Evolutionary conservation across 2,888 invertebrate species (phyloP).

Genomic region (Temnothorax ravouxi): DNA sequence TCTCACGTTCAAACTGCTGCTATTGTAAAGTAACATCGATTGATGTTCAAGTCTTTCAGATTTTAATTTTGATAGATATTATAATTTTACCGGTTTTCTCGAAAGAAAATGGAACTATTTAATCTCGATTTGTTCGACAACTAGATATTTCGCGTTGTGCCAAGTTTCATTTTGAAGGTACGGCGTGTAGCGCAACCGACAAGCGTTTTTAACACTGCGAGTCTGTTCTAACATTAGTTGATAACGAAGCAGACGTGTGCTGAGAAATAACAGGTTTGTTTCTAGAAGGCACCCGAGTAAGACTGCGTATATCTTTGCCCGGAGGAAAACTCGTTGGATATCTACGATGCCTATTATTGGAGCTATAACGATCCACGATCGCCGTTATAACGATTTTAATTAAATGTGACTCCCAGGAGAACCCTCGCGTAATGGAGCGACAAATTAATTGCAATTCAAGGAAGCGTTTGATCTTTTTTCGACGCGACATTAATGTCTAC

Average conservation of each 20-base stretch:
- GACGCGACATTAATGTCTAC: neutral
- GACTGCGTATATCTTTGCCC: constrained; percentile 51
- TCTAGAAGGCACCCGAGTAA: constrained; percentile 64
- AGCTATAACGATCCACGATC: constrained; percentile 65
- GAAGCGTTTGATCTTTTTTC: constrained; percentile 45
- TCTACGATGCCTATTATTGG: constrained; percentile 56
- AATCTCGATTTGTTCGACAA: constrained; percentile 29
- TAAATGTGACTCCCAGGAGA: constrained; percentile 48
- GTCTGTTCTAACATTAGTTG: constrained; percentile 47
- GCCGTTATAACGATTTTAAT: constrained; percentile 66
- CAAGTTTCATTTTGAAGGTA: constrained; percentile 23
- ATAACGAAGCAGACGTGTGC: constrained; percentile 56
- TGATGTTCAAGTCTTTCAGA: neutral
- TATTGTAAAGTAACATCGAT: neutral
- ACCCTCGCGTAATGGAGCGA: constrained; percentile 49
- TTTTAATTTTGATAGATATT: constrained; percentile 3
- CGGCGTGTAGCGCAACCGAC: constrained; percentile 20
- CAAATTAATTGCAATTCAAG: constrained; percentile 68
- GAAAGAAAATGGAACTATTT: constrained; percentile 20
- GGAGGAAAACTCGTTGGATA: constrained; percentile 62
- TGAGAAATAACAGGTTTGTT: constrained; percentile 63
- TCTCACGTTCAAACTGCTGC: neutral
- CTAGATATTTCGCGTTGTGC: constrained; percentile 8
- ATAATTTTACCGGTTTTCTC: neutral
- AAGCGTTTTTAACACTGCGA: constrained; percentile 46